Evolutionary conservation across 2,888 invertebrate species (phyloP).

Genomic region (Glaucopsyche alexis): DNA sequence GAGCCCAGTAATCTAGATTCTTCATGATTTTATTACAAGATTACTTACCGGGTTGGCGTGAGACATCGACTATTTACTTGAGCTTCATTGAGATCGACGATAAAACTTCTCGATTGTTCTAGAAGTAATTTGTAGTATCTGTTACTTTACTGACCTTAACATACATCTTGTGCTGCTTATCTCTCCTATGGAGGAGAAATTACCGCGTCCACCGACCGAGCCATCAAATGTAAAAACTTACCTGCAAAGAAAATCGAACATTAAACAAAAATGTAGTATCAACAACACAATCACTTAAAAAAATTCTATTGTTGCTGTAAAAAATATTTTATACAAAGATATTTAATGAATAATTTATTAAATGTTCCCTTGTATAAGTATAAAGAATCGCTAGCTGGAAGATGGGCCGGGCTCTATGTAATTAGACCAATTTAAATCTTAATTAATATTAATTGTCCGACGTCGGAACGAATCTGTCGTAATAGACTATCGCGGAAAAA

Average conservation of each 20-base stretch:
- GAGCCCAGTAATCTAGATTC: background rate
- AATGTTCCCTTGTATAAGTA: slow-evolving; percentile 51
- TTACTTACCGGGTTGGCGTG: background rate
- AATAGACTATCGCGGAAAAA: slow-evolving; percentile 64
- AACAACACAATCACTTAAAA: background rate
- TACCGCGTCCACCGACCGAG: background rate
- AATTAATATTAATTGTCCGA: slow-evolving; percentile 79
- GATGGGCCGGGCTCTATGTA: slow-evolving; percentile 73
- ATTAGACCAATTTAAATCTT: slow-evolving; percentile 80
- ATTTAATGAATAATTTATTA: slow-evolving; percentile 44
- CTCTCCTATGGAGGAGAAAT: no score
- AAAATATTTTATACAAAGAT: slow-evolving; percentile 15
- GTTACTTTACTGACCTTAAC: background rate
- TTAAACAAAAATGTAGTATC: background rate
- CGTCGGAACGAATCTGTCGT: slow-evolving; percentile 77
- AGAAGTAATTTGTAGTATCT: background rate
- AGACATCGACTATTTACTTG: background rate
- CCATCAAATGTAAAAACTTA: background rate
- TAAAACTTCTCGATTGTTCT: background rate
- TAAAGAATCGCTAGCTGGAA: slow-evolving; percentile 61
- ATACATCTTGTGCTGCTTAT: background rate
- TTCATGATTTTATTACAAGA: background rate
- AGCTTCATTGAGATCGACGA: slow-evolving; percentile 5
- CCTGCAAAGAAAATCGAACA: background rate
- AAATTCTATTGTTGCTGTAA: slow-evolving; percentile 8